Base-by-base conservation (phyloP, 2,888 invertebrate genomes). In the Metellina segmentata region DNA sequence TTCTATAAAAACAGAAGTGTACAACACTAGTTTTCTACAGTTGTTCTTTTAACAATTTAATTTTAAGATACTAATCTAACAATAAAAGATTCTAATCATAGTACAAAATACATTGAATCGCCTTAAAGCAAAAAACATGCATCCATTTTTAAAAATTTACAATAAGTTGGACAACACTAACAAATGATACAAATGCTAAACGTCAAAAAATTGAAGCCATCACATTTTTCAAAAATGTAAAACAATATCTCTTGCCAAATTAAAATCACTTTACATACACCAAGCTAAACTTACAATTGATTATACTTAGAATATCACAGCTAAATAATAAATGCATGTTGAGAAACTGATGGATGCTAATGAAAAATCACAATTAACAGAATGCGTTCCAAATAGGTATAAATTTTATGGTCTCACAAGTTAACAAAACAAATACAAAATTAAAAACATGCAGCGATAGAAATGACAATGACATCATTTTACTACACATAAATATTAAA, bases 261-360 rank as follows among this genome's bases (percentile, higher is more conserved):
- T 74, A 6, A 34, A 74, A 61, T 61, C 8, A 16, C 16, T 48
- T 78, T 78, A 34, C 77, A 78, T 13, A 71, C n/a, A 86, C 72
- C 34, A 81, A 81, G 87, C 71, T 13, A 53, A 81, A 88, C 71
- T 81, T 20, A 86, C 77, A 86, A 88, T 81, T 69, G 74, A 69
- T 74, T 70, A 53, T 83, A 85, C 70, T 85, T 69, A 90, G 77
- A 19, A 82, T 81, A 91, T 91, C 91, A 91, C 91, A 91, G 91
- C 86, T 87, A 86, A 81, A 91, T 81, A 91, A 91, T 91, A 87
- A 91, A 91, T 91, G 91, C 91, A 91, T 49, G 20, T 77, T 88
- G 49, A 88, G 48, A 88, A 88, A 75, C 75, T 34, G 75, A 85
- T 61, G 61, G 75, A 61, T 74, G 48, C 20, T 11, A 53, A 85